Evolutionary conservation across 2,797 vertebrate genomes (phyloP).

Genomic region (Myripristis jacobus): DNA sequence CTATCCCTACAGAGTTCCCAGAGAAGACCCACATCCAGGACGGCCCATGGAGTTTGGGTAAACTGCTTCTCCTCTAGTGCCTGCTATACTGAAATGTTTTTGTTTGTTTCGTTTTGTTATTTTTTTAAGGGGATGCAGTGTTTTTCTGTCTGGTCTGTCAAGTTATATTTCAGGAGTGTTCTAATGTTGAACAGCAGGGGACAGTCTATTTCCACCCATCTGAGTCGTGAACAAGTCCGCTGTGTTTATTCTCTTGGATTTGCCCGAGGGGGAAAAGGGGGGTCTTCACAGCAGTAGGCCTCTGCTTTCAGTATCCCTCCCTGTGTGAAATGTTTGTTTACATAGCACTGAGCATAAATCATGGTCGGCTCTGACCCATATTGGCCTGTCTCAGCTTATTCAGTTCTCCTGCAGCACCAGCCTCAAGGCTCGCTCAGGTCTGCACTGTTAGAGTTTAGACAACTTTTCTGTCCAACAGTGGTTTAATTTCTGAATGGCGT

Average conservation of each 20-base stretch:
- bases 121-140: not conserved
- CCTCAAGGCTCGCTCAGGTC: constrained; percentile 7
- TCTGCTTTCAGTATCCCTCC: constrained; percentile 7
- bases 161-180: not conserved
- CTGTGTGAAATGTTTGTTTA: constrained; percentile 50
- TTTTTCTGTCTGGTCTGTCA: not conserved
- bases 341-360: constrained; percentile 50
- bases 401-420: constrained; percentile 21
- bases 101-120: too few species aligned
- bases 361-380: constrained; percentile 28
- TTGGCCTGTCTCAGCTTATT: constrained; percentile 26
- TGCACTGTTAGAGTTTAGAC: constrained; percentile 1
- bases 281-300: not conserved
- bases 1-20: constrained; percentile 80
- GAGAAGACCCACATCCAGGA: constrained; percentile 78
- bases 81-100: not conserved
- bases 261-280: not conserved
- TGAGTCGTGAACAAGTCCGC: constrained; percentile 1
- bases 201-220: constrained; percentile 12
- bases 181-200: constrained; percentile 33
- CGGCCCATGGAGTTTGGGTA: constrained; percentile 83
- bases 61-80: constrained; percentile 12
- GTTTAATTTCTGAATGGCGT: constrained; percentile 5
- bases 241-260: constrained; percentile 13
- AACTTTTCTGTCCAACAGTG: not conserved